These are phyloP conservation scores for Motacilla alba DNA, from an alignment of 2,113 vertebrate species.

Conservation along the genomic window DNA sequence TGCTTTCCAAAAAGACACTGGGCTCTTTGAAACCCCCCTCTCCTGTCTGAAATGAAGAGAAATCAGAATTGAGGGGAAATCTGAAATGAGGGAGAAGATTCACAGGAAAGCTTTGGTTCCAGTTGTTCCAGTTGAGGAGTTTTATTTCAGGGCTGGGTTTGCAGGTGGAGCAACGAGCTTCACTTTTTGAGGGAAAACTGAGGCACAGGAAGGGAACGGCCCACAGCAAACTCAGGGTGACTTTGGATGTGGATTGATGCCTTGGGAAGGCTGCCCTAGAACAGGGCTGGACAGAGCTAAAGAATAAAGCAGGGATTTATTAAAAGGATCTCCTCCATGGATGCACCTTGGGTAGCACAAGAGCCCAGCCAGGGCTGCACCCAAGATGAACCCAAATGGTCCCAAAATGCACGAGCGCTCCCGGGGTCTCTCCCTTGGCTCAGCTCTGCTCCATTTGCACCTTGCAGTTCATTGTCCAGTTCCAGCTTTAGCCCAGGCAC, in stretches of 20 bases:
- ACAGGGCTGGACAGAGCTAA: background rate
- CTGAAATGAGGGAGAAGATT: background rate
- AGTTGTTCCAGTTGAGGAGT: fast-evolving
- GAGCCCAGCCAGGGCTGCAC: too few species aligned
- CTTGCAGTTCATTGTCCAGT: too few species aligned
- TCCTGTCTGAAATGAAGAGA: background rate
- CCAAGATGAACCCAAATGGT: too few species aligned
- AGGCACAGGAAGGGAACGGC: background rate
- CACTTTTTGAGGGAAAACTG: background rate
- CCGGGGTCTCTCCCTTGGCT: too few species aligned
- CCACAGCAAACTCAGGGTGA: background rate
- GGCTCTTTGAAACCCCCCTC: background rate
- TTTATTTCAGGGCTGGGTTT: background rate
- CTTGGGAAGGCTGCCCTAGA: background rate
- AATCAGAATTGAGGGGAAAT: background rate
- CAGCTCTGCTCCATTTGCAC: too few species aligned
- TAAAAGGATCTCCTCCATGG: too few species aligned
- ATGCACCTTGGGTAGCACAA: too few species aligned
- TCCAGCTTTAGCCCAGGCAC: too few species aligned
- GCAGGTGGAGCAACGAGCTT: fast-evolving
- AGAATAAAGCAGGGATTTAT: too few species aligned
- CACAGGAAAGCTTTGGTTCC: background rate
- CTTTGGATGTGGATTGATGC: background rate
- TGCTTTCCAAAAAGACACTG: background rate
- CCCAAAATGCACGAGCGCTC: too few species aligned